Base-by-base conservation (phyloP, 2,888 invertebrate genomes). In the Esperia sulphurella region DNA sequence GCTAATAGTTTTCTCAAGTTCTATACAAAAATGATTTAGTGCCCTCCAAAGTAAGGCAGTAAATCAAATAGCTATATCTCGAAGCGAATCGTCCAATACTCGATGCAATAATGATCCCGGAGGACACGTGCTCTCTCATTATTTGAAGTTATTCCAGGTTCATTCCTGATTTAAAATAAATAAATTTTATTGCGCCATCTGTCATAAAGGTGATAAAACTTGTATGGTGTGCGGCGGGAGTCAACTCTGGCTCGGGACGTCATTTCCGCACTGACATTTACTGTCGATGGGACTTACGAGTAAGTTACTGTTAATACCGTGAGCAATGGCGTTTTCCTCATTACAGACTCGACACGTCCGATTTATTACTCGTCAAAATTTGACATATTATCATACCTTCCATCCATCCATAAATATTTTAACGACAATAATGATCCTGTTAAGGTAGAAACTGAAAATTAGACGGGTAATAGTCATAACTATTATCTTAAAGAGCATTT, bases 1-100 rank as follows among this genome's bases (percentile, higher is more conserved):
- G 80, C 81, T 86, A 88, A 87, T 89, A 87, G 85, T 89, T 87
- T 82, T 87, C 83, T 84, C 79, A 79, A 85, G 75, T 83, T 83
- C 79, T 73, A 83, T 86, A 85, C 76, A 84, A 74, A 80, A 66
- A 79, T 87, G 88, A 89, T 88, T 88, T 87, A 87, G 73, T 79
- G 71, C 72, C 72, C 74, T 86, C 84, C 79, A 86, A 85, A 85
- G 83, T 84, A 80, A 62, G 63, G 76, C 78, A 76, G 81, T 89
- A 89, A 89, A 88, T 89, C 88, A 88, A 70, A 73, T 57, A 68
- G 75, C 71, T 75, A 81, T 75, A 81, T 84, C 75, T 76, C 77
- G 66, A 52, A 57, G 64, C 66, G 63, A 69, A 72, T 75, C 75
- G 71, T 68, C 67, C 77, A 70, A 72, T 75, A 72, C 71, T 61